Conservation (phyloP, 2,113 vertebrate genomes). For the Coregonus clupeaformis region DNA sequence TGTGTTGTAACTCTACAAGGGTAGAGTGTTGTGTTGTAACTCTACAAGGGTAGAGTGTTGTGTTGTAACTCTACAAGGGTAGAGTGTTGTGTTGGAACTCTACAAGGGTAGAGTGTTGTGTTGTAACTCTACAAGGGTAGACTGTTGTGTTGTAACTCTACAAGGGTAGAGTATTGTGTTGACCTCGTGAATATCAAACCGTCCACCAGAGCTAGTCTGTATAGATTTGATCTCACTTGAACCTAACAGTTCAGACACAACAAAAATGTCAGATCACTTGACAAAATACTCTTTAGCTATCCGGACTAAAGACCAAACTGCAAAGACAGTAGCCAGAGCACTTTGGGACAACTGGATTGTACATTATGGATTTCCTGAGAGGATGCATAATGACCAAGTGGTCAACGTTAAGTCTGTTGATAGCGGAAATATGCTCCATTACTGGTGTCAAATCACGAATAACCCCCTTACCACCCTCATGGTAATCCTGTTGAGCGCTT, state of each 20-base stretch:
- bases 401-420: constrained; percentile 18
- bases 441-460: constrained; percentile 18
- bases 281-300: constrained; percentile 31
- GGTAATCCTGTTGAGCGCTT: constrained; percentile 21
- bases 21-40: no score
- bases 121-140: no score
- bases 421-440: constrained; percentile 25
- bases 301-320: constrained; percentile 31
- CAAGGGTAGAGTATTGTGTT: no score
- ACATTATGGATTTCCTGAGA: constrained; percentile 32
- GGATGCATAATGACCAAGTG: constrained; percentile 31
- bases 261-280: constrained; percentile 36
- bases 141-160: no score
- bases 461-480: constrained; percentile 26
- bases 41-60: no score
- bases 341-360: constrained; percentile 34
- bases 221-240: constrained; percentile 26
- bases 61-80: no score
- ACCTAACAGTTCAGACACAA: constrained; percentile 14
- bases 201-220: constrained; percentile 21
- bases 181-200: no score
- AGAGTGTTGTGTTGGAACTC: no score
- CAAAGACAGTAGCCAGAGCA: constrained; percentile 7
- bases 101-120: no score
- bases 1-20: no score